Conservation (phyloP, 2,888 invertebrate genomes). For the Platypus cylindrus region DNA sequence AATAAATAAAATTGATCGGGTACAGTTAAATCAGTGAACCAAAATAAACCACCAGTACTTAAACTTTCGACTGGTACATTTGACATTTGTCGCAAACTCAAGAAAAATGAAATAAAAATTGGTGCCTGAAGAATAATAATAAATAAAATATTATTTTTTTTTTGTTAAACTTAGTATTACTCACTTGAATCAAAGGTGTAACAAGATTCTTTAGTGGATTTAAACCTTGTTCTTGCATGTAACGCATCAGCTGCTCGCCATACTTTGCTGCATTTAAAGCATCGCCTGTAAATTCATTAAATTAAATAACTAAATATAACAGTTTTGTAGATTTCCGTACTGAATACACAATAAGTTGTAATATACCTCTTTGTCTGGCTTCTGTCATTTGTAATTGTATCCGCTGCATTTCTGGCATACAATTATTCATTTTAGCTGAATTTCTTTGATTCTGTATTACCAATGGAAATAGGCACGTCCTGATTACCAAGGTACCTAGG, state of each 20-base stretch:
- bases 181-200: slow-evolving; percentile 65
- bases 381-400: slow-evolving; percentile 77
- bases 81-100: slow-evolving; percentile 79
- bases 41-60: slow-evolving; percentile 73
- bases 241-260: slow-evolving; percentile 64
- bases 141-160: background rate
- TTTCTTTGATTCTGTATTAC: slow-evolving; percentile 73
- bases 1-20: slow-evolving; percentile 81
- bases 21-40: slow-evolving; percentile 88
- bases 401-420: slow-evolving; percentile 73
- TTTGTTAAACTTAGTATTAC: background rate
- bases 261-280: slow-evolving; percentile 61
- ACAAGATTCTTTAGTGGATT: slow-evolving; percentile 70
- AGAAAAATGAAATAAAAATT: slow-evolving; percentile 84
- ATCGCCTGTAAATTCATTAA: slow-evolving; percentile 54
- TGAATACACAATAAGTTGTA: too few relatives aligned
- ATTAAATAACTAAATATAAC: background rate
- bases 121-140: slow-evolving; percentile 45
- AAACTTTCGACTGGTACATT: slow-evolving; percentile 84
- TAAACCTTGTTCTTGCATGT: slow-evolving; percentile 71
- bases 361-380: slow-evolving; percentile 66
- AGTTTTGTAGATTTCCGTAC: too few relatives aligned
- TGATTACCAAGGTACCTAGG: slow-evolving; percentile 62
- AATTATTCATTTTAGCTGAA: slow-evolving; percentile 67
- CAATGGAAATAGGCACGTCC: slow-evolving; percentile 70